Evolutionary conservation across 2,888 invertebrate species (phyloP).

Genomic region (Chrysotoxum bicinctum): DNA sequence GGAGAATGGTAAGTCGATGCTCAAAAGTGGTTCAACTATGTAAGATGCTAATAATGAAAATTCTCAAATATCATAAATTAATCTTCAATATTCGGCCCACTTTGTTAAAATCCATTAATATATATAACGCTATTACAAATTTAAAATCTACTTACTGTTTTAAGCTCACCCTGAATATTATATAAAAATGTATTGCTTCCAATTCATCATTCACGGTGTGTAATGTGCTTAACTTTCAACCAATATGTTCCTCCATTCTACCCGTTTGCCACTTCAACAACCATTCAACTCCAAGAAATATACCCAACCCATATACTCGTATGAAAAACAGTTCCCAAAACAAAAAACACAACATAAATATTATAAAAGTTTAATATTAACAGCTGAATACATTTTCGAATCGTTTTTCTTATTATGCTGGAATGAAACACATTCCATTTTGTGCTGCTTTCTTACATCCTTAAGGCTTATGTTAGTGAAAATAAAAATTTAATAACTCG

Average conservation of each 20-base stretch:
- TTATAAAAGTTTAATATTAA: slow-evolving; percentile 11
- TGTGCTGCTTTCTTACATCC: neutral
- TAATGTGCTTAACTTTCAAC: too few species aligned
- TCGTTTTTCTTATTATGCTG: neutral
- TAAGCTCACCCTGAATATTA: too few species aligned
- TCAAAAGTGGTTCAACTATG: too few species aligned
- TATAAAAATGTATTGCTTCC: too few species aligned
- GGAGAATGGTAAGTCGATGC: too few species aligned
- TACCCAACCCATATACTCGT: neutral
- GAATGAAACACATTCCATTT: neutral
- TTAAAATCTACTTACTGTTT: too few species aligned
- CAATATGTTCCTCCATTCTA: neutral
- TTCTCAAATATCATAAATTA: too few species aligned
- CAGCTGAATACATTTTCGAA: slow-evolving; percentile 5
- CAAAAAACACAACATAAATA: neutral
- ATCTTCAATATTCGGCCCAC: too few species aligned
- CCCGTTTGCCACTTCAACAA: neutral
- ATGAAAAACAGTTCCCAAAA: neutral
- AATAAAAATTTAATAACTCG: slow-evolving; percentile 20
- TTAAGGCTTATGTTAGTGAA: neutral
- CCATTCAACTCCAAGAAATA: neutral
- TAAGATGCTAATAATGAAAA: too few species aligned
- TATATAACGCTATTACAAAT: too few species aligned
- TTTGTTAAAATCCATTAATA: too few species aligned
- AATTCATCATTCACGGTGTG: too few species aligned